phyloP scores from a whole-genome alignment of 2,113 vertebrate species.

The Ptilonorhynchus violaceus region DNA sequence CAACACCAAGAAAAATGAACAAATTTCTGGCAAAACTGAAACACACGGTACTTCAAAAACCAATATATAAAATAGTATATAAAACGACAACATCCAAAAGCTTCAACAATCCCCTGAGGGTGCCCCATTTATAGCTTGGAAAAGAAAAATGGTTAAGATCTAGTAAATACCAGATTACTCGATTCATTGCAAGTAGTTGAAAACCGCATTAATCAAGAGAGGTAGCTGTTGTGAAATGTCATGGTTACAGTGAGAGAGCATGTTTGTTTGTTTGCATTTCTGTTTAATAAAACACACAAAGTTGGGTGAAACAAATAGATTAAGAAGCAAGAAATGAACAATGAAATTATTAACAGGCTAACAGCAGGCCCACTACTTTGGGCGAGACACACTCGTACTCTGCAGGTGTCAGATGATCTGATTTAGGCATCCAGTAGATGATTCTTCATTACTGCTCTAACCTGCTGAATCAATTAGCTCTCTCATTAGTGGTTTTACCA shows the following conservation, averaged over 20 bases:
- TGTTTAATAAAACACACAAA: slow-evolving; percentile 24
- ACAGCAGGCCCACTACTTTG: slow-evolving; percentile 31
- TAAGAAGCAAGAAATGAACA: slow-evolving; percentile 36
- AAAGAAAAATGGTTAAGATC: background rate
- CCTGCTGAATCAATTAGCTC: slow-evolving; percentile 48
- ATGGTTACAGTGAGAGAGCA: background rate
- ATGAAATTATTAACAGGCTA: slow-evolving; percentile 18
- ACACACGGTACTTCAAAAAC: background rate
- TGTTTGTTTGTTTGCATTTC: slow-evolving; percentile 25
- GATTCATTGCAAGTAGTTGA: background rate
- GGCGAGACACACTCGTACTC: background rate
- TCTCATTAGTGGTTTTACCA: background rate
- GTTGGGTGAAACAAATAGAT: slow-evolving; percentile 29
- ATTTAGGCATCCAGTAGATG: slow-evolving; percentile 31
- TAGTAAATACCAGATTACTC: background rate
- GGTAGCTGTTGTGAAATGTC: slow-evolving; percentile 7
- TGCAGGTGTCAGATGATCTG: slow-evolving; percentile 57
- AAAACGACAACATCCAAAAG: background rate
- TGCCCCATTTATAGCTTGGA: background rate
- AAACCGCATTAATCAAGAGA: background rate
- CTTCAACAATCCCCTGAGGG: background rate
- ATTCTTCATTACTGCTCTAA: slow-evolving; percentile 51
- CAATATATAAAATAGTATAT: background rate
- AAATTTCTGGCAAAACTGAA: background rate
- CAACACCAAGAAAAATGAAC: background rate